These are phyloP conservation scores for Drosophila kokeensis DNA, from an alignment of 2,888 invertebrate species.

Conservation along the genomic window DNA sequence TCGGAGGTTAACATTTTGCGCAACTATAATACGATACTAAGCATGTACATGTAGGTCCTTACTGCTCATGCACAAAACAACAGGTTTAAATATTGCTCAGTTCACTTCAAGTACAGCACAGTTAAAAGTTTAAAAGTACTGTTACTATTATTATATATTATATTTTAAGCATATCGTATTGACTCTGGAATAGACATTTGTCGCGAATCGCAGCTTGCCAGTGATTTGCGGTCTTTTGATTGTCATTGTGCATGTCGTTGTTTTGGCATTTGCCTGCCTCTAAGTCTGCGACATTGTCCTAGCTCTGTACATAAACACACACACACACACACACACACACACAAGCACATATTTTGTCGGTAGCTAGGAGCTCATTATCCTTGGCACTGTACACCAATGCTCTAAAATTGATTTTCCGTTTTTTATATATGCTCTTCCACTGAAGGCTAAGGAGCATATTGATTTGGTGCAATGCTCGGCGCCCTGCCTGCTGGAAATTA, in stretches of 20 bases:
- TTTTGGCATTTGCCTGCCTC: slow-evolving; percentile 46
- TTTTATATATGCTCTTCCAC: slow-evolving; percentile 23
- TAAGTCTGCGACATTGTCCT: slow-evolving; percentile 42
- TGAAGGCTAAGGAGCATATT: background rate
- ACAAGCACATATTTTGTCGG: background rate
- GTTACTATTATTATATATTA: background rate
- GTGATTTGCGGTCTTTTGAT: slow-evolving; percentile 33
- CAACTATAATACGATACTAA: background rate
- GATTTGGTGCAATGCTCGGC: background rate
- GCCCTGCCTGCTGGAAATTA: background rate
- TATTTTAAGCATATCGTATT: background rate
- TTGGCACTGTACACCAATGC: slow-evolving; percentile 61
- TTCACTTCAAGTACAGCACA: background rate
- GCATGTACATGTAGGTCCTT: background rate
- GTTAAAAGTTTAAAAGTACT: background rate
- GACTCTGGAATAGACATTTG: background rate
- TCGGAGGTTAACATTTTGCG: background rate
- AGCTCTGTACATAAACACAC: background rate
- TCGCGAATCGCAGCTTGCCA: slow-evolving; percentile 21
- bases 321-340: background rate
- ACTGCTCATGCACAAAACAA: background rate
- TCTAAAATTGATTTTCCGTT: slow-evolving; percentile 73
- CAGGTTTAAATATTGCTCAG: background rate
- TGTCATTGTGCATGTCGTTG: slow-evolving; percentile 34
- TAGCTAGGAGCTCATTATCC: slow-evolving; percentile 60